Conservation (phyloP, 2,797 vertebrate genomes). For the Botia kubotai region DNA sequence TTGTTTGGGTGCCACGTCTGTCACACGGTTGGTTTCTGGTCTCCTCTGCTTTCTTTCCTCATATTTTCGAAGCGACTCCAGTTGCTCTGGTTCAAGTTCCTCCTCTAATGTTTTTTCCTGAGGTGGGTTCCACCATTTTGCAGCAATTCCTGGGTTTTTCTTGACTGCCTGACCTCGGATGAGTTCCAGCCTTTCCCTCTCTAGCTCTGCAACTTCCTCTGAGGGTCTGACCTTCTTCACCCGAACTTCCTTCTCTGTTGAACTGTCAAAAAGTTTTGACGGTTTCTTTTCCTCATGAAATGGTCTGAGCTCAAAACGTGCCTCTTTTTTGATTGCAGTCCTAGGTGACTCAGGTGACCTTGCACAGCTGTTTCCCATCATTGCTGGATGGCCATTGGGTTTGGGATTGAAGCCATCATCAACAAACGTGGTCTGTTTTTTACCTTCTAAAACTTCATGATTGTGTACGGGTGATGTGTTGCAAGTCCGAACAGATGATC, state of each 20-base stretch:
- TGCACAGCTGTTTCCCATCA: slow-evolving; percentile 66
- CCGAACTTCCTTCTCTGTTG: slow-evolving; percentile 83
- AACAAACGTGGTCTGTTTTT: slow-evolving; percentile 68
- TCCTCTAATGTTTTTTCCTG: slow-evolving; percentile 90
- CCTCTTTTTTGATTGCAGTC: slow-evolving; percentile 82
- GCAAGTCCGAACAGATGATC: slow-evolving; percentile 72
- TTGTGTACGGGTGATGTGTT: slow-evolving; percentile 64
- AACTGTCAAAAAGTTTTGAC: slow-evolving; percentile 89
- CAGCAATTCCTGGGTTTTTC: slow-evolving; percentile 92
- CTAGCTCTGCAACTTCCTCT: slow-evolving; percentile 92
- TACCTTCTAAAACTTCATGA: slow-evolving; percentile 69
- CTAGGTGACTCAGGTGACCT: slow-evolving; percentile 74
- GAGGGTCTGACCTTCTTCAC: slow-evolving; percentile 89
- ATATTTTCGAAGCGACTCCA: slow-evolving; percentile 92
- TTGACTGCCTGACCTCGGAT: slow-evolving; percentile 95
- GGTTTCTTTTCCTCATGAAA: slow-evolving; percentile 95
- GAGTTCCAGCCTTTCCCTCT: slow-evolving; percentile 93
- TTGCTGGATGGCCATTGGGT: slow-evolving; percentile 74
- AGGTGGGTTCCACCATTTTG: slow-evolving; percentile 98
- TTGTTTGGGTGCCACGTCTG: slow-evolving; percentile 40
- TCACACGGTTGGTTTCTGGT: slow-evolving; percentile 70
- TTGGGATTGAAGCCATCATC: slow-evolving; percentile 63
- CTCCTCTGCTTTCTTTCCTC: slow-evolving; percentile 90
- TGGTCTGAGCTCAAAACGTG: slow-evolving; percentile 92
- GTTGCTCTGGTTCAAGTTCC: slow-evolving; percentile 88